Percentiles rank a stretch among this genome's conserved stretches.
These are phyloP conservation scores for Zelleria hepariella DNA, from an alignment of 2,888 invertebrate species.

Conservation along the genomic window DNA sequence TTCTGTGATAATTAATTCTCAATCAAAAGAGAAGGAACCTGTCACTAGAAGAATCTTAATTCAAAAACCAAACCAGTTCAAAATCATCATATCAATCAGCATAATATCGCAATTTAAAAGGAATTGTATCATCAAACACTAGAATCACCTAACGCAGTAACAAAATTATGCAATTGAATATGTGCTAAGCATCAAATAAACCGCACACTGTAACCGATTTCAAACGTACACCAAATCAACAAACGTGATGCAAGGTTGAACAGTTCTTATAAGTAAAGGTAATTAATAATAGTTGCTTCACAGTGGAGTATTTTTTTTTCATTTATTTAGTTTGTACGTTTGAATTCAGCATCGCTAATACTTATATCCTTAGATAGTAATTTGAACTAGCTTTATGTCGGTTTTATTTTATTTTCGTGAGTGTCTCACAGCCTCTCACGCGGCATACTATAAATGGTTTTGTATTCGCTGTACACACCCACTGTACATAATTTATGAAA, in stretches of 20 bases:
- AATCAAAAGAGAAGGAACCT: too few relatives aligned
- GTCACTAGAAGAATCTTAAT: neutral
- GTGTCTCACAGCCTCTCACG: too few relatives aligned
- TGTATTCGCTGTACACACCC: constrained; percentile 38
- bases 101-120: neutral
- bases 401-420: constrained; percentile 14
- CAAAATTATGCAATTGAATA: constrained; percentile 27
- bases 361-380: constrained; percentile 33
- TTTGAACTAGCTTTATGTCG: constrained; percentile 43
- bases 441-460: constrained; percentile 21
- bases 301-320: too few relatives aligned
- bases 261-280: too few relatives aligned
- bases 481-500: constrained; percentile 58
- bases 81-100: neutral
- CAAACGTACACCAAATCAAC: neutral
- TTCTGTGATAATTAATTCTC: neutral
- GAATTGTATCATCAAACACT: neutral
- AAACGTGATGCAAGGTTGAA: too few relatives aligned
- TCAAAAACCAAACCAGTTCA: neutral
- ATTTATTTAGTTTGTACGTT: neutral
- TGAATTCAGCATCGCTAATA: constrained; percentile 6
- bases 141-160: neutral
- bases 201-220: constrained; percentile 28
- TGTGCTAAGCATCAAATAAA: constrained; percentile 22
- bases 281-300: too few relatives aligned